These are phyloP conservation scores for Ctenodactylus gundi DNA, from an alignment of 2,113 vertebrate species.

Conservation along the genomic window DNA sequence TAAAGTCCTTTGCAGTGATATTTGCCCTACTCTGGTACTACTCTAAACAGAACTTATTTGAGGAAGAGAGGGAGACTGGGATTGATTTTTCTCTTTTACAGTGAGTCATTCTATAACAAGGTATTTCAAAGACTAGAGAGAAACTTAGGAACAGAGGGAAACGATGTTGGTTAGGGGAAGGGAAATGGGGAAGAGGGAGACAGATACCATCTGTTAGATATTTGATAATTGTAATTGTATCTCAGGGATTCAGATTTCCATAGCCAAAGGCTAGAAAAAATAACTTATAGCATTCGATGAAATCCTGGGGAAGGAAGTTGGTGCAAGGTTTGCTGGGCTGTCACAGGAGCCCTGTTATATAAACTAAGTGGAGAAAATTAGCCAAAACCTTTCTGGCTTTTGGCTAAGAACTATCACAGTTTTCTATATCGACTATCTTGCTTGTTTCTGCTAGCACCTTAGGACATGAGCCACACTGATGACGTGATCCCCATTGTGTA, in stretches of 20 bases:
- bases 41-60: not conserved
- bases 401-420: not conserved
- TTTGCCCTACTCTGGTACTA: not conserved
- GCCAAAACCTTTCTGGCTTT: not conserved
- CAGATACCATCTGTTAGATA: not conserved
- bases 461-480: not conserved
- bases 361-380: not conserved
- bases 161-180: not conserved
- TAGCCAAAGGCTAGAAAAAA: not conserved
- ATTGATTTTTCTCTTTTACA: not conserved
- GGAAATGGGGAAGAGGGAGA: not conserved
- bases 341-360: not conserved
- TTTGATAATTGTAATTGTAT: constrained; percentile 19
- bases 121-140: not conserved
- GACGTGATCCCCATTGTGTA: not conserved
- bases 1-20: constrained; percentile 31
- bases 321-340: not conserved
- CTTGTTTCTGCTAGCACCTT: not conserved
- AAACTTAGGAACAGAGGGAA: not conserved
- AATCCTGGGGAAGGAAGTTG: not conserved
- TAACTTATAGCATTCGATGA: not conserved
- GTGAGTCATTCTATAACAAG: not conserved
- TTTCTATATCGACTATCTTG: not conserved
- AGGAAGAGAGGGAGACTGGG: not conserved
- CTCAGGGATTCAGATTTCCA: not conserved